A percentile compares a stretch with the other conserved stretches of the same genome.
phyloP scores from a whole-genome alignment of 2,113 vertebrate genomes.

The Chlorodrepanis virens region DNA sequence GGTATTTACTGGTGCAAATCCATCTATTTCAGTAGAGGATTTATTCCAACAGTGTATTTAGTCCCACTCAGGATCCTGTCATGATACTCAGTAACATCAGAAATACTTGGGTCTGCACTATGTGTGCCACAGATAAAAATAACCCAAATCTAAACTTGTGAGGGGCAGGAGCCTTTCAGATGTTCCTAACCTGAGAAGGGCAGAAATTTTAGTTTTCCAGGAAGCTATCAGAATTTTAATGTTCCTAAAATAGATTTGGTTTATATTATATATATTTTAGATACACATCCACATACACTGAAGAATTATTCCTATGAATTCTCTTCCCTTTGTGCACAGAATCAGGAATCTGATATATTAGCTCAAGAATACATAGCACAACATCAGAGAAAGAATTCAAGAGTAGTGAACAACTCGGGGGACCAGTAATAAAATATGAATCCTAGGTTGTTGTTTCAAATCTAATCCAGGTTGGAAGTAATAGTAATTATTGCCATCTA shows the following conservation, averaged over 20 bases:
- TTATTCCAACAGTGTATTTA: not conserved
- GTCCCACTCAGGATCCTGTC: not conserved
- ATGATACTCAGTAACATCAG: not conserved
- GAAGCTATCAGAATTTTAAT: not conserved
- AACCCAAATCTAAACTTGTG: not conserved
- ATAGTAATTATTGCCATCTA: constrained; percentile 45
- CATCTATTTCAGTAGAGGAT: not conserved
- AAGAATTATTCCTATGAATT: not conserved
- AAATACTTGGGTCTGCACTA: not conserved
- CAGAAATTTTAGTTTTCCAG: not conserved
- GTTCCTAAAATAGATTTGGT: not conserved
- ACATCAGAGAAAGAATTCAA: not conserved
- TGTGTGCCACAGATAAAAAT: not conserved
- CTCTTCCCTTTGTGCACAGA: not conserved
- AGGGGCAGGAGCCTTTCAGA: not conserved
- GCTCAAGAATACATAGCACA: not conserved
- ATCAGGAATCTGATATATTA: constrained; percentile 12
- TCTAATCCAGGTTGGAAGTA: constrained; percentile 48
- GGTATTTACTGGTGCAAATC: not conserved
- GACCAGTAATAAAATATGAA: constrained; percentile 51
- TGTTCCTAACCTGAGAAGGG: not conserved
- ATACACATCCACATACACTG: not conserved
- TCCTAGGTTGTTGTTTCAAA: constrained; percentile 40
- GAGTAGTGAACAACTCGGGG: not conserved
- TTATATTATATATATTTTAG: not conserved